Evolutionary conservation across 1,140 invertebrate genomes (phyloP).

Genomic region (Rhopalosiphum padi): DNA sequence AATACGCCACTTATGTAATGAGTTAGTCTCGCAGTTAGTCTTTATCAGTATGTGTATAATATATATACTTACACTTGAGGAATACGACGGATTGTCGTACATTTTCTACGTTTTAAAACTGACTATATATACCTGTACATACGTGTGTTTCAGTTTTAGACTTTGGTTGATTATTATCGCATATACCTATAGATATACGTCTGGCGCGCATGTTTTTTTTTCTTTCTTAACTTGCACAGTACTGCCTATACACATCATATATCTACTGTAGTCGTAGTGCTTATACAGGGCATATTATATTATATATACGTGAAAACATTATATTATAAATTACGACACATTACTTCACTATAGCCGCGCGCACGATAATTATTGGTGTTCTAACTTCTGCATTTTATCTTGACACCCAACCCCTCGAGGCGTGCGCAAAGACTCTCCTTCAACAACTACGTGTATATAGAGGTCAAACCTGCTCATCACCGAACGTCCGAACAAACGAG

Average conservation of each 20-base stretch:
- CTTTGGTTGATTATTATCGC: conserved; percentile 18
- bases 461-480: conserved; percentile 33
- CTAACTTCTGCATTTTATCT: conserved; percentile 29
- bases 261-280: not conserved
- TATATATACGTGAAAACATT: conserved; percentile 33
- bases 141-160: not conserved
- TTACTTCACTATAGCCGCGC: not conserved
- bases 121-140: not conserved
- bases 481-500: conserved; percentile 14
- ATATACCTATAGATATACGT: not conserved
- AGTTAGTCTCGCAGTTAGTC: not conserved
- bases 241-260: not conserved
- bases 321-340: conserved; percentile 44
- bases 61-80: not conserved
- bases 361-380: conserved; percentile 30
- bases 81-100: not conserved
- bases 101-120: not conserved
- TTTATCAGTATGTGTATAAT: not conserved
- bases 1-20: not conserved
- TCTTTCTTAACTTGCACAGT: not conserved
- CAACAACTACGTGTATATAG: not conserved
- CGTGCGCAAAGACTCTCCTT: conserved; percentile 28
- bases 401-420: conserved; percentile 41
- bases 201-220: not conserved
- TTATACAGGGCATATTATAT: not conserved